These are phyloP conservation scores for Gambelia wislizenii DNA, from an alignment of 2,797 vertebrate species.

Conservation along the genomic window DNA sequence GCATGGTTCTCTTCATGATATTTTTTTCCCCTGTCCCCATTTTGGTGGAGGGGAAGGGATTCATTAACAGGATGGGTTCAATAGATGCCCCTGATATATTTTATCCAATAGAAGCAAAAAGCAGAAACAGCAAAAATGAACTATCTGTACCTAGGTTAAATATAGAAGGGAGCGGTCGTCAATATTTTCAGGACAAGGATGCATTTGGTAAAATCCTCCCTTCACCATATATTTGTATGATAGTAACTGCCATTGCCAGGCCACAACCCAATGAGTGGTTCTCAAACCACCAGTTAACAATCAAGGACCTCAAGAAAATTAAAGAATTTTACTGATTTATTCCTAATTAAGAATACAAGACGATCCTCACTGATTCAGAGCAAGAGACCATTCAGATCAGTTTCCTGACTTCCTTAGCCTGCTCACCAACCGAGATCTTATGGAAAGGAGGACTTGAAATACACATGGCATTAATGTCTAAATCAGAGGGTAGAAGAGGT, in stretches of 20 bases:
- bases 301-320: background rate
- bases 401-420: background rate
- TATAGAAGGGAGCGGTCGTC: background rate
- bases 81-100: background rate
- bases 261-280: background rate
- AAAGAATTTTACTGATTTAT: background rate
- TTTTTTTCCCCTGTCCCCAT: background rate
- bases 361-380: background rate
- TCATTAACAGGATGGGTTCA: background rate
- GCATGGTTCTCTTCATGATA: background rate
- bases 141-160: background rate
- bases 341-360: background rate
- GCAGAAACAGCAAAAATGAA: background rate
- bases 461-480: background rate
- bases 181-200: background rate
- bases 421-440: background rate
- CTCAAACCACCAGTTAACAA: background rate
- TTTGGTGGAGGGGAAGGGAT: background rate
- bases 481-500: too few species aligned
- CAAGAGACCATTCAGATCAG: background rate
- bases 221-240: background rate
- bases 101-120: background rate
- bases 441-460: background rate
- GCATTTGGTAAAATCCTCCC: background rate
- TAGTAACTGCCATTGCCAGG: background rate